Base-by-base conservation (phyloP, 2,797 vertebrate genomes). In the Luscinia megarhynchos region DNA sequence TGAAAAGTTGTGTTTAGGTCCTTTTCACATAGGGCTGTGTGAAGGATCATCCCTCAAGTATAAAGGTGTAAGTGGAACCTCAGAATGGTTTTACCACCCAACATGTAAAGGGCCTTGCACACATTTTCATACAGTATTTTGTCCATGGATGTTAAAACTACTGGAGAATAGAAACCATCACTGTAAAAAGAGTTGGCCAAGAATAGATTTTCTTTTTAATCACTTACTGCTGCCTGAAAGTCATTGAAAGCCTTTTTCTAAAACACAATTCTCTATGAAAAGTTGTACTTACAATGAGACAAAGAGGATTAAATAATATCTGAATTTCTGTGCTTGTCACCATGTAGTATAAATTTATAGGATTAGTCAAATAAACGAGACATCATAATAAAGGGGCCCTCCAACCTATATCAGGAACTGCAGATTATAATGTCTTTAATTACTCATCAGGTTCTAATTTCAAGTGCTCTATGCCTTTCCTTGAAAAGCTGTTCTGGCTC, bases 351-450 rank as follows among this genome's bases (percentile, higher is more conserved):
- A 43, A 77, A 74, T 92, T 85, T 87, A 55, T 63, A 68, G 57
- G 76, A 83, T 92, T 93, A 85, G 64, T 80, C 20, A 77, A 92
- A 87, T 63, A 87, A 85, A 77, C 80, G 75, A 87, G 26, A 76
- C 27, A 64, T 24, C 0, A 0, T 38, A 74, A 73, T 84, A 86
- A 94, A 75, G 13, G 30, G 8, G 3, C 10, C 8, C 78, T 86
- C 32, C 54, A 91, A 54, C 7, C 11, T 57, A 6, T 51, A 77
- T 64, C 45, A 87, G 50, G 87, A 30, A 36, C 20, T 61, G 8
- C 20, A 80, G 59, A 7, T 85, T 72, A 40, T 22, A 61, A 73
- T 34, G 4, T 22, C 29, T 75, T 76, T 77, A 59, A 77, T 89
- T 92, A 87, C 40, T 69, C 58, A 43, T 17, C 53, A 62, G 30